Evolutionary conservation across 2,797 vertebrate genomes (phyloP).

Genomic region (Lerista edwardsae): DNA sequence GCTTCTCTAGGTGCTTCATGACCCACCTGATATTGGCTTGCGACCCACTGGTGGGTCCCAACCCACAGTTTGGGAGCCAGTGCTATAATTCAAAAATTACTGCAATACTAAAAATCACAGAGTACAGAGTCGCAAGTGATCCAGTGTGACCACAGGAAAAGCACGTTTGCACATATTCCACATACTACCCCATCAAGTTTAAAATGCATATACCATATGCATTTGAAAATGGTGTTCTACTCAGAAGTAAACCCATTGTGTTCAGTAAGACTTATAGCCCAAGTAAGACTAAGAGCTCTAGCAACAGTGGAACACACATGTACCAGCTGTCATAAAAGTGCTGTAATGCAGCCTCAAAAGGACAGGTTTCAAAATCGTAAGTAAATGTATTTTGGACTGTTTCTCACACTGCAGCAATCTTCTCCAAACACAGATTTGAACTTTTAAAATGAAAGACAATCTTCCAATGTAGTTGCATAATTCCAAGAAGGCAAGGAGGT

Average conservation of each 20-base stretch:
- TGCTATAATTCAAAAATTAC: neutral
- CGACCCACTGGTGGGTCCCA: too few species aligned
- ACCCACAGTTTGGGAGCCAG: too few species aligned
- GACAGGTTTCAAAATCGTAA: too few species aligned
- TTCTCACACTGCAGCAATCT: neutral
- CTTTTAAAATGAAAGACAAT: slow-evolving; percentile 6
- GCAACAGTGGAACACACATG: too few species aligned
- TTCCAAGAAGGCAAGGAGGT: neutral
- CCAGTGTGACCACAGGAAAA: too few species aligned
- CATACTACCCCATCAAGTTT: neutral
- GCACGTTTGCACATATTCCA: neutral
- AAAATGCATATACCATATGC: neutral
- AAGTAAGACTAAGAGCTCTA: too few species aligned
- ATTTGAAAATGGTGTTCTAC: too few species aligned
- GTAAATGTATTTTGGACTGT: neutral
- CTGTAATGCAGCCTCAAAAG: neutral
- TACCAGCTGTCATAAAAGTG: too few species aligned
- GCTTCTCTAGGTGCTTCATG: too few species aligned
- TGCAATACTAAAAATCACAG: neutral
- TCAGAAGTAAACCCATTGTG: too few species aligned
- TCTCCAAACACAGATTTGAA: neutral
- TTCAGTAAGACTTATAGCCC: too few species aligned
- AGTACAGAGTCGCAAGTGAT: neutral
- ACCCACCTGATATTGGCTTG: too few species aligned
- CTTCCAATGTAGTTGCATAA: neutral